Percentiles rank a stretch among this genome's conserved stretches.
Conservation (phyloP, 2,888 invertebrate genomes). For the Brenthis ino region DNA sequence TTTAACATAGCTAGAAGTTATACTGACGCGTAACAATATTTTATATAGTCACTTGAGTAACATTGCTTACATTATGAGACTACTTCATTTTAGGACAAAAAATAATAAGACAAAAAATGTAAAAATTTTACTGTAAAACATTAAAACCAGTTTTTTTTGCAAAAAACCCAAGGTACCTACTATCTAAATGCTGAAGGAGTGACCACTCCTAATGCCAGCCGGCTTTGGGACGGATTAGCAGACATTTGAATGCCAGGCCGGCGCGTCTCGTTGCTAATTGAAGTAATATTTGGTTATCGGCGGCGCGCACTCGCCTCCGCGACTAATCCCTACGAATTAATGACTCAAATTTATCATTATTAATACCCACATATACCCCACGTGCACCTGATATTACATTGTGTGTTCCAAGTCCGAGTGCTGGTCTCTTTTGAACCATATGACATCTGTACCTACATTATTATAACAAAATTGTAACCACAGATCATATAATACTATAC, state of each 20-base stretch:
- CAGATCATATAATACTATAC: too few species aligned
- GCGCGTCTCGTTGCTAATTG: conserved; percentile 75
- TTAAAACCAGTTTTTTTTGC: background rate
- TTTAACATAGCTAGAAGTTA: background rate
- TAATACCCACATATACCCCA: conserved; percentile 70
- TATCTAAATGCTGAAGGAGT: conserved; percentile 39
- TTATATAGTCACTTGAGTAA: too few species aligned
- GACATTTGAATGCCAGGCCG: conserved; percentile 70
- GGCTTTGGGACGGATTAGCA: conserved; percentile 62
- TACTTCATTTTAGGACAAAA: too few species aligned
- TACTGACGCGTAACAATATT: too few species aligned
- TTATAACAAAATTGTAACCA: too few species aligned
- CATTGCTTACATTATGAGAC: too few species aligned
- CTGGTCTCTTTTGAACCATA: conserved; percentile 32
- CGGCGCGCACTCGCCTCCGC: conserved; percentile 69
- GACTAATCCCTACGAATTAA: conserved; percentile 78
- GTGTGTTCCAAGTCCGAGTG: conserved; percentile 39
- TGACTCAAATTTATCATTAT: conserved; percentile 81
- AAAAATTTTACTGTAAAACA: background rate
- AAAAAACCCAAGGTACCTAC: conserved; percentile 23
- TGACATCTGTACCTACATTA: background rate
- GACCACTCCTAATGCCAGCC: conserved; percentile 48
- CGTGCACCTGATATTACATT: conserved; percentile 65
- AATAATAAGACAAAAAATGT: too few species aligned
- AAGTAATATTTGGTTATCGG: conserved; percentile 83